These are phyloP conservation scores for Dryadula phaetusa DNA, from an alignment of 2,888 invertebrate genomes.

Conservation along the genomic window DNA sequence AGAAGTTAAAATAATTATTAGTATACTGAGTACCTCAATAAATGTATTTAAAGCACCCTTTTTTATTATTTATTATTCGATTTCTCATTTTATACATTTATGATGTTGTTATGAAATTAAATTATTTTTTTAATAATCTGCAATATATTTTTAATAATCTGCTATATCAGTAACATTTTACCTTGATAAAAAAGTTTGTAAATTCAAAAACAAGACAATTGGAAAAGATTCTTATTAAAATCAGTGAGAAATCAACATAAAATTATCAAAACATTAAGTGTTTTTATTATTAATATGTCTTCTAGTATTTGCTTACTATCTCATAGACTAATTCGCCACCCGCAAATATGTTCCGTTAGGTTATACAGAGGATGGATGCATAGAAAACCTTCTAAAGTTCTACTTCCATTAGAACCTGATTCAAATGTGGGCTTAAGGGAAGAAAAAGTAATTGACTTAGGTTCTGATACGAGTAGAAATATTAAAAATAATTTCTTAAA, in stretches of 20 bases:
- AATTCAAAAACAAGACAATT: too few relatives aligned
- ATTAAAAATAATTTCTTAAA: constrained; percentile 32
- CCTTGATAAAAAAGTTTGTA: too few relatives aligned
- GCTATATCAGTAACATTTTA: too few relatives aligned
- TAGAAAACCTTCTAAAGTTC: constrained; percentile 79
- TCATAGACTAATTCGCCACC: constrained; percentile 27
- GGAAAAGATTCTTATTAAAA: not conserved
- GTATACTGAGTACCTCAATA: too few relatives aligned
- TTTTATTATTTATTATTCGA: too few relatives aligned
- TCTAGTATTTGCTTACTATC: constrained; percentile 18
- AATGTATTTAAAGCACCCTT: too few relatives aligned
- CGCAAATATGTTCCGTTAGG: constrained; percentile 51
- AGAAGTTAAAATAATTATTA: too few relatives aligned
- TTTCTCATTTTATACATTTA: too few relatives aligned
- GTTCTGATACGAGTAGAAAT: constrained; percentile 54
- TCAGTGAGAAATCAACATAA: not conserved
- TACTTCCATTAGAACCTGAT: constrained; percentile 74
- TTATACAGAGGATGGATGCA: constrained; percentile 79
- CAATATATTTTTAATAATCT: too few relatives aligned
- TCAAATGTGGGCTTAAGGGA: constrained; percentile 62
- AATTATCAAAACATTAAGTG: not conserved
- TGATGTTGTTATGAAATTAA: too few relatives aligned
- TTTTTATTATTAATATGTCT: constrained; percentile 7
- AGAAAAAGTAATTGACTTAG: constrained; percentile 72
- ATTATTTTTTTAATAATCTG: too few relatives aligned